phyloP scores from a whole-genome alignment of 2,797 vertebrate species.

The Sebastes variabilis region DNA sequence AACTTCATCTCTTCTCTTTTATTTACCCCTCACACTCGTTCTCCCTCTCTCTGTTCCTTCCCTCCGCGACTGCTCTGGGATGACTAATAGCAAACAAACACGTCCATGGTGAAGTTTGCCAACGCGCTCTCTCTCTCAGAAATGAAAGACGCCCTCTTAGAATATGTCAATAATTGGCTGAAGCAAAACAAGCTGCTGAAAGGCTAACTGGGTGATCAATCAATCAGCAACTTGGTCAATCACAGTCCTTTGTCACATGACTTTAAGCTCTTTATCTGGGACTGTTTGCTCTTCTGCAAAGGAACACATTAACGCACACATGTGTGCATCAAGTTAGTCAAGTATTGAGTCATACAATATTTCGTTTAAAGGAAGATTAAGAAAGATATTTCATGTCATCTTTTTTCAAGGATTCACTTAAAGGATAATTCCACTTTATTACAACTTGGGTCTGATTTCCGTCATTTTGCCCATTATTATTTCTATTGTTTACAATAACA shows the following conservation, averaged over 20 bases:
- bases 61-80: constrained; percentile 52
- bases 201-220: constrained; percentile 50
- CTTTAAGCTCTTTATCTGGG: constrained; percentile 34
- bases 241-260: constrained; percentile 32
- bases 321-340: neutral
- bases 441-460: neutral
- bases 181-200: constrained; percentile 67
- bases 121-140: constrained; percentile 53
- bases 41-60: constrained; percentile 5
- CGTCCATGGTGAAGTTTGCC: constrained; percentile 46
- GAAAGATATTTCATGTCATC: neutral
- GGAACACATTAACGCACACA: neutral
- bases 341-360: neutral
- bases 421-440: neutral
- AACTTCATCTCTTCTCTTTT: constrained; percentile 52
- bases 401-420: neutral
- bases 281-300: constrained; percentile 30
- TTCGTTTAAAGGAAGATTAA: neutral
- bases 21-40: constrained; percentile 37
- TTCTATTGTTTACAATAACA: neutral
- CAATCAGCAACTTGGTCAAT: constrained; percentile 39
- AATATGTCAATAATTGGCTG: constrained; percentile 62
- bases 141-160: constrained; percentile 56
- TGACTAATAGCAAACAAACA: constrained; percentile 79
- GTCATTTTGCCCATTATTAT: neutral